A percentile compares a stretch with the other conserved stretches of the same genome.
Evolutionary conservation across 2,888 invertebrate genomes (phyloP).

Genomic region (Osmoderma eremita): DNA sequence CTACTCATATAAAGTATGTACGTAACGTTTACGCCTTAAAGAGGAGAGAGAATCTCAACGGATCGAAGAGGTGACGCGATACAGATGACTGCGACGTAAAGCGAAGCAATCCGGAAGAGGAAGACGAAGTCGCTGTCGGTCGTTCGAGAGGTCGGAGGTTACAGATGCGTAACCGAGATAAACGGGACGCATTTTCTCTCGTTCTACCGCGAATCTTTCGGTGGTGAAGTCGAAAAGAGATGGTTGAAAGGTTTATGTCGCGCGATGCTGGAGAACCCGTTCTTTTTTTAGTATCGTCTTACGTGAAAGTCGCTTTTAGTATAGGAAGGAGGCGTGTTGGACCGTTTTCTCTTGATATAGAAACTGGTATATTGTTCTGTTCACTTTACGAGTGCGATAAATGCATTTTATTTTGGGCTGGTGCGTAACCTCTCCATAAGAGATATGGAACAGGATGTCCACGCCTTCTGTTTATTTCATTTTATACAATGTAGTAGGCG

Average conservation of each 20-base stretch:
- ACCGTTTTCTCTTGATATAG: conserved; percentile 14
- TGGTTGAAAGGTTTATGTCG: background rate
- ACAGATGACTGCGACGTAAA: conserved; percentile 37
- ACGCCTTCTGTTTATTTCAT: background rate
- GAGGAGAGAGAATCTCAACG: conserved; percentile 19
- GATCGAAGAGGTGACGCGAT: conserved; percentile 13
- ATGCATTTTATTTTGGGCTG: conserved; percentile 16
- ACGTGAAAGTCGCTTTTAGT: conserved; percentile 1
- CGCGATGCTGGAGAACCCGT: conserved; percentile 8
- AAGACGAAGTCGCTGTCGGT: conserved; percentile 45
- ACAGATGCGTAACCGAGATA: conserved; percentile 32
- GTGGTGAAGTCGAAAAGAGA: background rate
- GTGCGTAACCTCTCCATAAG: conserved; percentile 5
- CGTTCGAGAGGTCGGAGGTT: conserved; percentile 27
- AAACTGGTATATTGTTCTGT: conserved; percentile 18
- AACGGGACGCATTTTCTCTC: conserved; percentile 1
- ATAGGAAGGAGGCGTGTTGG: conserved; percentile 12
- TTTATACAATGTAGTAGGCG: too few species aligned
- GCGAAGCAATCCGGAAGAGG: conserved; percentile 55
- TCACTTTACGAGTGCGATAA: conserved; percentile 26
- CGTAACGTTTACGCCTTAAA: conserved; percentile 30
- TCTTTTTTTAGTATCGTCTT: conserved; percentile 4
- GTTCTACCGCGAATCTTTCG: background rate
- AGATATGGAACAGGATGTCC: conserved; percentile 15
- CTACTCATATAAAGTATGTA: conserved; percentile 13